Conservation (phyloP, 1,140 invertebrate species). For the Leptinotarsa undecemlineata region DNA sequence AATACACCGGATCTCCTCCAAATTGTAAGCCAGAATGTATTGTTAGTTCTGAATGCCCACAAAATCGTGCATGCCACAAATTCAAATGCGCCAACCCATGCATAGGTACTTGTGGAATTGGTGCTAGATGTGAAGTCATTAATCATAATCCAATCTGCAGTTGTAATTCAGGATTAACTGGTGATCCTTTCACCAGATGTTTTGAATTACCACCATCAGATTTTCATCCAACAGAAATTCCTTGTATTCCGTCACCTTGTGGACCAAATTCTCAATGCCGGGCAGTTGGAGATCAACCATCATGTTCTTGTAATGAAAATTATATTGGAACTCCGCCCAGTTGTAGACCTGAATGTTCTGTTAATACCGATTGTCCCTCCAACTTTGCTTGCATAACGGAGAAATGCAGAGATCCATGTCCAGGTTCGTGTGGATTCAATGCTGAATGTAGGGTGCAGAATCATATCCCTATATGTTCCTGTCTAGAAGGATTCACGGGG, state of each 20-base stretch:
- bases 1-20: slow-evolving; percentile 68
- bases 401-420: slow-evolving; percentile 78
- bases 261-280: slow-evolving; percentile 74
- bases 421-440: slow-evolving; percentile 76
- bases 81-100: slow-evolving; percentile 75
- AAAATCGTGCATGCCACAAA: slow-evolving; percentile 71
- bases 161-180: slow-evolving; percentile 69
- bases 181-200: slow-evolving; percentile 74
- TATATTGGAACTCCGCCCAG: slow-evolving; percentile 79
- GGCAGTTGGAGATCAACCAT: slow-evolving; percentile 63
- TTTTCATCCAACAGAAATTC: slow-evolving; percentile 61
- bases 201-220: slow-evolving; percentile 51
- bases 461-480: slow-evolving; percentile 75
- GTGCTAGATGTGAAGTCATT: slow-evolving; percentile 67
- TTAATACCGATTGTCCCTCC: slow-evolving; percentile 78
- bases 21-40: slow-evolving; percentile 75
- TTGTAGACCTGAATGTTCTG: slow-evolving; percentile 78
- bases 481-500: slow-evolving; percentile 66
- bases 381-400: slow-evolving; percentile 76
- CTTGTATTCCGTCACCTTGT: slow-evolving; percentile 79
- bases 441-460: slow-evolving; percentile 77
- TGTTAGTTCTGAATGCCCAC: slow-evolving; percentile 72
- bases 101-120: slow-evolving; percentile 68
- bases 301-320: slow-evolving; percentile 75
- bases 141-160: slow-evolving; percentile 78